Evolutionary conservation across 2,888 invertebrate species (phyloP).

Genomic region (Drosophila mulleri): DNA sequence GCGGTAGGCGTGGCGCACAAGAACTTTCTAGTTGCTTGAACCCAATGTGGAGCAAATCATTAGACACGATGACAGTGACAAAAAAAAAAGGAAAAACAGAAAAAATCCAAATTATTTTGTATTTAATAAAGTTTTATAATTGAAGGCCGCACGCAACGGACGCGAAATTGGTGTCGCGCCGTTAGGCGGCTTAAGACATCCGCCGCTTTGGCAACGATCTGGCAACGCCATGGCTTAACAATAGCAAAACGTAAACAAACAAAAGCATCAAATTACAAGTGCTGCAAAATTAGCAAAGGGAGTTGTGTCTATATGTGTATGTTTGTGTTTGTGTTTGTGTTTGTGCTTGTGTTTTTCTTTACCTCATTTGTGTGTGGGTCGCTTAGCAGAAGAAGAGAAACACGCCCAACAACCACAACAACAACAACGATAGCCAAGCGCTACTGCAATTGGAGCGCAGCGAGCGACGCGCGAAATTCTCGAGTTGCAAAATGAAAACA

Average conservation of each 20-base stretch:
- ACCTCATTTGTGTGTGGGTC: constrained; percentile 76
- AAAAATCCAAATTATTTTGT: background rate
- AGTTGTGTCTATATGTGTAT: background rate
- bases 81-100: background rate
- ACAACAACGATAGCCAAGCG: constrained; percentile 28
- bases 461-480: constrained; percentile 59
- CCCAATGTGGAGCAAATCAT: constrained; percentile 65
- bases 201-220: constrained; percentile 3
- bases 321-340: constrained; percentile 10
- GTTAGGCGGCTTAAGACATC: constrained; percentile 62
- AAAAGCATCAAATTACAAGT: constrained; percentile 54
- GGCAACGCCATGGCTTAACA: constrained; percentile 12
- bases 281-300: constrained; percentile 35
- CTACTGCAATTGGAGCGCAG: constrained; percentile 66
- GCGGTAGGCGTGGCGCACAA: constrained; percentile 3
- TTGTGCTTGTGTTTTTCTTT: constrained; percentile 37
- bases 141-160: constrained; percentile 66
- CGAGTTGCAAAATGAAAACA: constrained; percentile 40
- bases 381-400: constrained; percentile 50
- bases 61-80: constrained; percentile 49
- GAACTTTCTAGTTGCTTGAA: constrained; percentile 54
- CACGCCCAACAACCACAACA: constrained; percentile 24
- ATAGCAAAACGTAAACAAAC: constrained; percentile 18
- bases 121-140: constrained; percentile 33
- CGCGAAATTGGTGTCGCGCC: constrained; percentile 50